These are phyloP conservation scores for Sphaerophoria rueppellii DNA, from an alignment of 2,888 invertebrate species.

Conservation along the genomic window DNA sequence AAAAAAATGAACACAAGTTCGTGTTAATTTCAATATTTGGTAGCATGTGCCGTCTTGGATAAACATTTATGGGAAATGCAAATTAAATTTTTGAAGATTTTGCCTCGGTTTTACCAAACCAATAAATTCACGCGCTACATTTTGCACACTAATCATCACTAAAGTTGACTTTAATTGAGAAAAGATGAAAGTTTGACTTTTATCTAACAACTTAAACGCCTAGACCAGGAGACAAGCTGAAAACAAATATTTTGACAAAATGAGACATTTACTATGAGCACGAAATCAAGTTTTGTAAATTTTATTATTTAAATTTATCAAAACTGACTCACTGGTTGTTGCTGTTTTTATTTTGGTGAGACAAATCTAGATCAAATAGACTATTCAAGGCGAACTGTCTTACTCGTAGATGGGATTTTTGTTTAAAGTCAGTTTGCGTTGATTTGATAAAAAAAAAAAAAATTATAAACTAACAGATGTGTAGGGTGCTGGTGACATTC, in stretches of 20 bases:
- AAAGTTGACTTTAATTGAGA: too few species aligned
- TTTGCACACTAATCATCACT: too few species aligned
- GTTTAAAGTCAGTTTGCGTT: neutral
- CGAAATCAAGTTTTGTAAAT: neutral
- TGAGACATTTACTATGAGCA: neutral
- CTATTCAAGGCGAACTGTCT: neutral
- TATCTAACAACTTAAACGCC: neutral
- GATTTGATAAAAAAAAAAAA: neutral
- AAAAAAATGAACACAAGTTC: too few species aligned
- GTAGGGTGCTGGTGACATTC: too few species aligned
- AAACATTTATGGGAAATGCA: too few species aligned
- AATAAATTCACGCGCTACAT: too few species aligned
- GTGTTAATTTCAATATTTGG: too few species aligned
- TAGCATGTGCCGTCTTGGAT: too few species aligned
- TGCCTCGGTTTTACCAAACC: too few species aligned
- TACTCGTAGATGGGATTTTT: conserved; percentile 9
- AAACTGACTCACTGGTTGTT: neutral
- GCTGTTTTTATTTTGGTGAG: neutral
- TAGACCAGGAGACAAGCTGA: too few species aligned
- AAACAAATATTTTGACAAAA: neutral
- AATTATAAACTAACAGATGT: neutral
- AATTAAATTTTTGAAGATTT: too few species aligned
- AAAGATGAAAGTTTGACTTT: neutral
- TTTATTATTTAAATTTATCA: neutral
- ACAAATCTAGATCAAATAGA: conserved; percentile 7